phyloP scores from a whole-genome alignment of 1,140 invertebrate genomes.

The Microplitis mediator region DNA sequence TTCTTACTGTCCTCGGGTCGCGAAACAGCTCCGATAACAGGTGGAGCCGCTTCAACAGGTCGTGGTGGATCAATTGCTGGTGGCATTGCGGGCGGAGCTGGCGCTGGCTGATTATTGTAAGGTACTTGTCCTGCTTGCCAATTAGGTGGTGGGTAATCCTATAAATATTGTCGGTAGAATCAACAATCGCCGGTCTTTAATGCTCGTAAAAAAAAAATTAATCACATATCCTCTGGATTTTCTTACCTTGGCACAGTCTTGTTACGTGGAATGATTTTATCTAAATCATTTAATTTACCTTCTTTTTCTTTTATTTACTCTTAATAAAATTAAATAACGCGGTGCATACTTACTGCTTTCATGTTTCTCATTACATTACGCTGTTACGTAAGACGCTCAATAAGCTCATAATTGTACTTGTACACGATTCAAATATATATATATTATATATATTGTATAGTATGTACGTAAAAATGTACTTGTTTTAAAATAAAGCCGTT shows the following conservation, averaged over 20 bases:
- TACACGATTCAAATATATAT: no score
- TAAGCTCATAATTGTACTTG: no score
- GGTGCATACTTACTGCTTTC: no score
- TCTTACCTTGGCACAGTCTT: conserved; percentile 1
- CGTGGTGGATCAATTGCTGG: conserved; percentile 42
- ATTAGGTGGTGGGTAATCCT: conserved; percentile 57
- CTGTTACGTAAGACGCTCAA: no score
- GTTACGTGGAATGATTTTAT: no score
- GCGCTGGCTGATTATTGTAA: conserved; percentile 55
- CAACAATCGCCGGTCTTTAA: conserved; percentile 6
- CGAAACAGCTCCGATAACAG: conserved; percentile 41
- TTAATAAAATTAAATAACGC: no score
- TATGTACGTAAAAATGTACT: no score
- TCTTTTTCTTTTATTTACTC: no score
- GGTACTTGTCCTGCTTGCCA: conserved; percentile 55
- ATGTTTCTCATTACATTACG: no score
- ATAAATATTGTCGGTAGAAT: conserved; percentile 34
- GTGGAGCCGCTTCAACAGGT: conserved; percentile 42
- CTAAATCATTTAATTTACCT: no score
- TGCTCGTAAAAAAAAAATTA: conserved; percentile 21
- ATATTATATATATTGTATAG: no score
- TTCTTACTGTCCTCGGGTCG: conserved; percentile 59
- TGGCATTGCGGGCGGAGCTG: conserved; percentile 41
- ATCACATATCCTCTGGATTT: neutral
- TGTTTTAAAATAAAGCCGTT: no score